Percentiles rank a stretch among this genome's conserved stretches.
These are phyloP conservation scores for Apostichopus parvimensis DNA, from an alignment of 35 echinoderm and acorn worm species.

Conservation along the genomic window DNA sequence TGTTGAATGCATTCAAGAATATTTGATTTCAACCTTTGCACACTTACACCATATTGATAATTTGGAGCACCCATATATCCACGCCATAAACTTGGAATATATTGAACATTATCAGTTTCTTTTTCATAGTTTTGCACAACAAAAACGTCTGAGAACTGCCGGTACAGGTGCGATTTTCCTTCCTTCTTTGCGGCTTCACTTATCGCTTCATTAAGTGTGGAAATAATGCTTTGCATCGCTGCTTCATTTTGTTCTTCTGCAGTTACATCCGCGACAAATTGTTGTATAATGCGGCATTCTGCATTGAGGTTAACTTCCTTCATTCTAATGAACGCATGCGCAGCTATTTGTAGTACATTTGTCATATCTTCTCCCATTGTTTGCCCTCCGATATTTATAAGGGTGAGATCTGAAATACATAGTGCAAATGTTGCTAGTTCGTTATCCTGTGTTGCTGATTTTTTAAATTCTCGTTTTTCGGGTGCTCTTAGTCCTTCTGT, in stretches of 20 bases:
- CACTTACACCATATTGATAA: slow-evolving; percentile 9
- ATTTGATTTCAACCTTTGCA: not conserved
- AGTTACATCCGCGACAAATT: slow-evolving; percentile 22
- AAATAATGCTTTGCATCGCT: slow-evolving; percentile 23
- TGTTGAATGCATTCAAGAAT: not conserved
- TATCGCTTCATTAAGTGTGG: slow-evolving; percentile 2
- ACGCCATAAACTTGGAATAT: slow-evolving; percentile 43
- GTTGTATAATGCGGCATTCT: slow-evolving; percentile 34
- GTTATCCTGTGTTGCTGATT: slow-evolving; percentile 16
- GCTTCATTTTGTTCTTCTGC: slow-evolving; percentile 33
- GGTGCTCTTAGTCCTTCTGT: slow-evolving; percentile 42
- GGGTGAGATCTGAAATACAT: slow-evolving; percentile 11
- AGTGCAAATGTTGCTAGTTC: slow-evolving; percentile 43
- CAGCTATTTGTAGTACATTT: not conserved
- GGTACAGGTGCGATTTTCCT: not conserved
- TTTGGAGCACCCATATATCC: slow-evolving; percentile 44
- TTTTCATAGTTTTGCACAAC: slow-evolving; percentile 2
- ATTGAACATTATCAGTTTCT: not conserved
- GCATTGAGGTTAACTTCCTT: slow-evolving; percentile 36
- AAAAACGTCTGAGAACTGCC: slow-evolving; percentile 52
- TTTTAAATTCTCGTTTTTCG: not conserved
- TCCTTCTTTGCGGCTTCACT: not conserved
- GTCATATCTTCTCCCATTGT: not conserved
- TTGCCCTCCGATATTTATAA: no score
- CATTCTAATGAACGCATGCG: not conserved